A percentile compares a stretch with the other conserved stretches of the same genome.
These are phyloP conservation scores for Rhinolophus ferrumequinum DNA, from an alignment of 2,113 vertebrate genomes.

Conservation along the genomic window DNA sequence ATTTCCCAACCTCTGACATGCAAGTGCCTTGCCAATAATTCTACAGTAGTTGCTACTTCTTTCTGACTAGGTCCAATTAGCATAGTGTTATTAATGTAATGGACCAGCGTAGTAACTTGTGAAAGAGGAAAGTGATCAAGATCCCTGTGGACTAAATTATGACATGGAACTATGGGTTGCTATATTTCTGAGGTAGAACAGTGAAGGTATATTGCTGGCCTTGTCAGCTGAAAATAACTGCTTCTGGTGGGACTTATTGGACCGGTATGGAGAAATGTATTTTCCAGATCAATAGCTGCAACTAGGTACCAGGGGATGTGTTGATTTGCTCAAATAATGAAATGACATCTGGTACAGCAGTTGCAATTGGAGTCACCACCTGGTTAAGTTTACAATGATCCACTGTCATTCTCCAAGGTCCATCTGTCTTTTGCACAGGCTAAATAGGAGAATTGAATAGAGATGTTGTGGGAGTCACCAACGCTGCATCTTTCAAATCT, in stretches of 20 bases:
- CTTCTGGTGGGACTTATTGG: neutral
- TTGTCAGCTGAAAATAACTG: neutral
- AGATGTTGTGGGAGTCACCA: neutral
- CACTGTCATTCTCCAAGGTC: neutral
- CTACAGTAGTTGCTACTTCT: neutral
- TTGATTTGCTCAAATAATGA: neutral
- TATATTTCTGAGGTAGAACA: neutral
- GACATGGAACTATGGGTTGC: neutral
- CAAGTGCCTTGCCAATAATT: neutral
- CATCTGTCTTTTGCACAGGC: neutral
- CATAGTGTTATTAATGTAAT: neutral
- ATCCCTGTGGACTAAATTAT: neutral
- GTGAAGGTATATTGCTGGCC: neutral
- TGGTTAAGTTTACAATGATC: neutral
- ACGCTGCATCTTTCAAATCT: neutral
- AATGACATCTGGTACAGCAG: neutral
- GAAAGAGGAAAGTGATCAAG: neutral
- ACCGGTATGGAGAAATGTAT: neutral
- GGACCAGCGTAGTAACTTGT: neutral
- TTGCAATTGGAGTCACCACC: neutral
- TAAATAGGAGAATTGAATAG: neutral
- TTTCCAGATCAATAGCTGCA: neutral
- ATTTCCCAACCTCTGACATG: neutral
- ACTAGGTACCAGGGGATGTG: neutral
- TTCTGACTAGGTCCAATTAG: neutral